Evolutionary conservation across 2,888 invertebrate genomes (phyloP), one percentile per base, ranked within the genome.

Genomic region (Scaptomyza tumidula): DNA sequence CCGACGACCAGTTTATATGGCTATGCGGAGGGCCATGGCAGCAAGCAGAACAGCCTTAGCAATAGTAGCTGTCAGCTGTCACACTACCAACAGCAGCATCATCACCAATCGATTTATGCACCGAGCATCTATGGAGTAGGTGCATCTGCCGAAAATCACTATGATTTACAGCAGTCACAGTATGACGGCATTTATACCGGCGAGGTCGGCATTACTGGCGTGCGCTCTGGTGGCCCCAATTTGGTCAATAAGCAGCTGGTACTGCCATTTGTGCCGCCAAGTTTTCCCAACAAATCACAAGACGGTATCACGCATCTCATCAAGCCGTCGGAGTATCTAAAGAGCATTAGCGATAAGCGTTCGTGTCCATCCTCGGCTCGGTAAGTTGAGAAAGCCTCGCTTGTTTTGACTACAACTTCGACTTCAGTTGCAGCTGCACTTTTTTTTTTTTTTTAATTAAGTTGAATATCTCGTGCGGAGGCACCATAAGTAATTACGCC

Each of bases 321-420:
- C 91, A 98, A 98, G 90, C 98, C 98, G 59, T 97, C 97, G 71
- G 98, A 98, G 93, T 98, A 98, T 92, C 93, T 98, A 85, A 95
- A 95, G 90, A 97, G 97, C 90, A 96, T 98, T 92, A 96, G 94
- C 90, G 93, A 94, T 81, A 93, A 93, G 78, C 91, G 93, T 80
- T 93, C 93, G 57, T 92, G 93, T 77, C 92, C 92, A 65, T 93
- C 93, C 59, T 93, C 93, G 31, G 91, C 92, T 58, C 93, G 93
- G 91, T 93, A 81, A 92, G 91, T 89, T 39, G 14, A 71, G 70
- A 68, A 75, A 74, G 68, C 58, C 19, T 46, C 13, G 59, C 9
- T 9, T 24, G 13, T 19, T 31, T 19, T 35, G 49, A 27, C 16
- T 37, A 41, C 24, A n/a, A 27, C 13, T 49, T 59, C 75, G n/a